These are phyloP conservation scores for Cranoglanis bouderius DNA, from an alignment of 2,113 vertebrate genomes.

Conservation along the genomic window DNA sequence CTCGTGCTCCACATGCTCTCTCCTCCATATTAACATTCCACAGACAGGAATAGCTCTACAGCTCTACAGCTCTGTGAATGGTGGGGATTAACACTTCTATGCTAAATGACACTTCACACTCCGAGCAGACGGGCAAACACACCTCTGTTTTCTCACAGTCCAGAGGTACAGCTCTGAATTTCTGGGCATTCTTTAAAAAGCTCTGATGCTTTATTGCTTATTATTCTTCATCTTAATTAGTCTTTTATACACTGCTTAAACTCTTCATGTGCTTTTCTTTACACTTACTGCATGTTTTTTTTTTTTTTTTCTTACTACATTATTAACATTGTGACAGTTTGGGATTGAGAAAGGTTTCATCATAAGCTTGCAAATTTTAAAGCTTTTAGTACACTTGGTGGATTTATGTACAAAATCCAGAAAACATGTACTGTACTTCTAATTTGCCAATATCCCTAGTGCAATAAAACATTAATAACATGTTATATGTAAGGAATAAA, in stretches of 20 bases:
- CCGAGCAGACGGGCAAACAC: slow-evolving; percentile 10
- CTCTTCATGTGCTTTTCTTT: not conserved
- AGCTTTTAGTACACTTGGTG: too few relatives aligned
- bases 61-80: not conserved
- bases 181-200: not conserved
- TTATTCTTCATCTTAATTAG: not conserved
- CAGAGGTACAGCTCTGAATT: not conserved
- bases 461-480: not conserved
- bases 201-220: not conserved
- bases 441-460: too few relatives aligned
- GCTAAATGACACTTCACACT: slow-evolving; percentile 15
- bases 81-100: slow-evolving; percentile 1
- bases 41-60: slow-evolving; percentile 5
- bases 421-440: too few relatives aligned
- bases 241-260: not conserved
- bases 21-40: slow-evolving; percentile 26
- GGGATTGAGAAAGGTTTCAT: too few relatives aligned
- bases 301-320: not conserved
- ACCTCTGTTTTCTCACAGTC: slow-evolving; percentile 20
- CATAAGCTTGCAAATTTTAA: too few relatives aligned
- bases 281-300: not conserved
- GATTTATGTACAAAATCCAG: too few relatives aligned
- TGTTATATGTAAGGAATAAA: not conserved
- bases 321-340: too few relatives aligned
- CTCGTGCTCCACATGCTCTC: not conserved